These are phyloP conservation scores for Menura novaehollandiae DNA, from an alignment of 2,113 vertebrate genomes.

Conservation along the genomic window DNA sequence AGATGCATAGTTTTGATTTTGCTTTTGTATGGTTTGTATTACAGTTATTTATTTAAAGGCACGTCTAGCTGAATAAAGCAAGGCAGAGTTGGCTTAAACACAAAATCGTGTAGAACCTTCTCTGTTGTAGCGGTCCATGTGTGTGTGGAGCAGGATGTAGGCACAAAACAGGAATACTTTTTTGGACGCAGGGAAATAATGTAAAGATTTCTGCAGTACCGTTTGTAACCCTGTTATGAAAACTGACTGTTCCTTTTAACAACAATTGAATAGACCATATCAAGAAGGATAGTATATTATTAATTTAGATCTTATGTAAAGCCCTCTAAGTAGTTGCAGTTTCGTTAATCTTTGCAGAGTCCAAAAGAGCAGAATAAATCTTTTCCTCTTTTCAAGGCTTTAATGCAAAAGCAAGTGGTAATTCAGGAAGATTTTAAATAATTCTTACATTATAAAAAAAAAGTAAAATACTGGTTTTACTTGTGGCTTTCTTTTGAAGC, in stretches of 20 bases:
- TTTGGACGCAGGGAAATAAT: background rate
- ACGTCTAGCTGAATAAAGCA: background rate
- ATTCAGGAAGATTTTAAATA: background rate
- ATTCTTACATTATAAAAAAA: background rate
- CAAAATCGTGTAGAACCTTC: background rate
- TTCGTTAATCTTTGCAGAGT: background rate
- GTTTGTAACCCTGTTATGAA: background rate
- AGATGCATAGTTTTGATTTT: background rate
- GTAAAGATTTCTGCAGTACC: background rate
- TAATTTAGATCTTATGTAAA: background rate
- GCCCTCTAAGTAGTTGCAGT: background rate
- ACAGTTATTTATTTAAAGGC: background rate
- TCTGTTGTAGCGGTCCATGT: background rate
- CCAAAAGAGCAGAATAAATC: background rate
- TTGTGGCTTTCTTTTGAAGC: background rate
- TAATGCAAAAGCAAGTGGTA: background rate
- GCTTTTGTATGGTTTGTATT: background rate
- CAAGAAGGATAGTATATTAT: background rate
- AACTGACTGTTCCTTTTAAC: background rate
- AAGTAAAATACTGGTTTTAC: background rate
- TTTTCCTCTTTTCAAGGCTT: background rate
- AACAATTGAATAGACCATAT: background rate
- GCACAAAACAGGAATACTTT: background rate
- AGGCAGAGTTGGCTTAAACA: background rate
- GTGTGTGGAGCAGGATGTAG: background rate